Percentiles rank a stretch among this genome's conserved stretches.
These are phyloP conservation scores for Pristionchus entomophagus DNA, from an alignment of 2,888 invertebrate genomes.

Conservation along the genomic window DNA sequence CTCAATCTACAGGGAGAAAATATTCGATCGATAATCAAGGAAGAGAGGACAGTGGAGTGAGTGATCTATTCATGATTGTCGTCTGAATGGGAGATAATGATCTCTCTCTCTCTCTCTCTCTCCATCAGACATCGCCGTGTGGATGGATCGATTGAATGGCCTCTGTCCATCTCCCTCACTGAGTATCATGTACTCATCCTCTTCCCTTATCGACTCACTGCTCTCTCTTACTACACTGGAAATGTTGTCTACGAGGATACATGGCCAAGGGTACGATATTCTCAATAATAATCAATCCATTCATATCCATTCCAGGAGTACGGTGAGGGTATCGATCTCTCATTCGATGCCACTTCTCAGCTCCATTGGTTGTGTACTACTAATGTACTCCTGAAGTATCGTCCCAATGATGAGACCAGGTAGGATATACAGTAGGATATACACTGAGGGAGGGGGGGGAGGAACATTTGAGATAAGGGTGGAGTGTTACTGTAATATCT, in stretches of 20 bases:
- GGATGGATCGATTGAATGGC: conserved; percentile 69
- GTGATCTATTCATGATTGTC: conserved; percentile 39
- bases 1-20: conserved; percentile 51
- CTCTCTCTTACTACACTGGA: conserved; percentile 68
- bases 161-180: conserved; percentile 69
- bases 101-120: background rate
- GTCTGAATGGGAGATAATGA: background rate
- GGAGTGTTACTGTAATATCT: background rate
- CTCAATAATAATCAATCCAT: background rate
- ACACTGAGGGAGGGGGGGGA: too few species aligned
- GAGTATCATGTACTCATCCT: conserved; percentile 71
- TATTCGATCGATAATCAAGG: conserved; percentile 55
- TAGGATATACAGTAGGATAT: conserved; percentile 46
- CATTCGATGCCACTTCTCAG: conserved; percentile 65
- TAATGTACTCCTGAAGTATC: conserved; percentile 65
- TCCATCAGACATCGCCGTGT: conserved; percentile 63
- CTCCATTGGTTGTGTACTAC: conserved; percentile 69
- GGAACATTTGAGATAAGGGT: background rate
- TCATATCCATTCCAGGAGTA: conserved; percentile 49
- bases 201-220: conserved; percentile 65
- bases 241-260: conserved; percentile 69
- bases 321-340: conserved; percentile 63
- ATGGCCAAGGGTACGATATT: conserved; percentile 55
- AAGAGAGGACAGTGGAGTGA: conserved; percentile 60
- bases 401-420: conserved; percentile 71